Percentiles rank a stretch among this genome's conserved stretches.
These are phyloP conservation scores for Anthopleura sola DNA, from an alignment of 64 coral and sea anemone genomes.

Conservation along the genomic window DNA sequence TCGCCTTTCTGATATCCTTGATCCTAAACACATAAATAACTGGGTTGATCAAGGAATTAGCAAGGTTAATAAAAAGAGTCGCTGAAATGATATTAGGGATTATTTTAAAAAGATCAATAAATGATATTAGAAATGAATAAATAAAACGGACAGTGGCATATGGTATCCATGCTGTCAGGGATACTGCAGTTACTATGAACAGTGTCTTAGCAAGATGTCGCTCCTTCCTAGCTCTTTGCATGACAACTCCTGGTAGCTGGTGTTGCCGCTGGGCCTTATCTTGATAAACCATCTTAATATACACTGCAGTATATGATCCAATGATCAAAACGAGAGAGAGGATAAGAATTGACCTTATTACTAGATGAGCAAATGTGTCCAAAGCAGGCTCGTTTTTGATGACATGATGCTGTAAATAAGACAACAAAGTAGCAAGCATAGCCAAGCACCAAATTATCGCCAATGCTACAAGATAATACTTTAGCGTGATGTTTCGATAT, in stretches of 20 bases:
- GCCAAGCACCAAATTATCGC: neutral
- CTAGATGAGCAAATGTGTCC: neutral
- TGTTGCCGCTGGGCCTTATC: neutral
- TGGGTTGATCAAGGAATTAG: conserved; percentile 7
- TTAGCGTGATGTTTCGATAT: neutral
- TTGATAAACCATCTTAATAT: neutral
- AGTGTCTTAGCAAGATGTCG: neutral
- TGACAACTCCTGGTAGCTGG: neutral
- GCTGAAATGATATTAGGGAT: neutral
- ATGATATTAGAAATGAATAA: neutral
- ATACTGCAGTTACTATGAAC: conserved; percentile 22
- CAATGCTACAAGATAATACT: neutral
- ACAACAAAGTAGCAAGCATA: neutral
- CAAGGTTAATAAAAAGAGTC: neutral
- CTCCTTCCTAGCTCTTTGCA: neutral
- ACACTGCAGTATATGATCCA: neutral
- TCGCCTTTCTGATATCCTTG: conserved; percentile 17
- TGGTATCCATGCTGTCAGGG: conserved; percentile 5
- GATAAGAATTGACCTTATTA: neutral
- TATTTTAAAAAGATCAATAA: neutral
- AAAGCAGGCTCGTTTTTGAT: neutral
- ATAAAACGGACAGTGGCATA: neutral
- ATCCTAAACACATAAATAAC: conserved; percentile 21
- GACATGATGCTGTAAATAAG: neutral
- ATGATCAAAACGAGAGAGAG: neutral